Evolutionary conservation across 1,140 invertebrate genomes (phyloP).

Genomic region (Linepithema humile): DNA sequence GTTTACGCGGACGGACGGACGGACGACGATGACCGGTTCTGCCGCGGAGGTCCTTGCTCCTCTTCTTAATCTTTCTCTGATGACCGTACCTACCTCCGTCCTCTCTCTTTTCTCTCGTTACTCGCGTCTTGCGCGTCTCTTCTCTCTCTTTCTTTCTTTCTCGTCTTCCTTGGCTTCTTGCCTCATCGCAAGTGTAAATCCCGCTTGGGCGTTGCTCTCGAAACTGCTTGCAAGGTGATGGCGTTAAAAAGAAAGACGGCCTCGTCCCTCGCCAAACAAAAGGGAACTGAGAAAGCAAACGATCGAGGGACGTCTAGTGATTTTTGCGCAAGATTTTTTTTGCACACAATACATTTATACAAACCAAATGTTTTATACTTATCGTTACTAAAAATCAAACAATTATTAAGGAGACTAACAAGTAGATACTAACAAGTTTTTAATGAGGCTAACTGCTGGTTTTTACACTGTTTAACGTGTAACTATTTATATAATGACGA

Average conservation of each 20-base stretch:
- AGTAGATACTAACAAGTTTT: not conserved
- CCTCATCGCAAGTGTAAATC: constrained; percentile 40
- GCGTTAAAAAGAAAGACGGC: constrained; percentile 60
- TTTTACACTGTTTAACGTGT: constrained; percentile 1
- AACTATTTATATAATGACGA: constrained; percentile 29
- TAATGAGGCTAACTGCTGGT: not conserved
- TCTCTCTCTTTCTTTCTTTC: constrained; percentile 55
- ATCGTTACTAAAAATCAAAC: not conserved
- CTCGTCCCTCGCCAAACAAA: constrained; percentile 38
- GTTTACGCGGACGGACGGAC: constrained; percentile 66
- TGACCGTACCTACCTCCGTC: constrained; percentile 58
- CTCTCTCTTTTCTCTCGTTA: constrained; percentile 50
- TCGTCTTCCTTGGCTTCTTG: constrained; percentile 38
- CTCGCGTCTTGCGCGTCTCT: not conserved
- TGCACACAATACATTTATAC: not conserved
- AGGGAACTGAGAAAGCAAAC: constrained; percentile 31
- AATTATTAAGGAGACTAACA: not conserved
- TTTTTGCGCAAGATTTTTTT: not conserved
- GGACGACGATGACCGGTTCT: constrained; percentile 72
- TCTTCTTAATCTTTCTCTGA: constrained; percentile 71
- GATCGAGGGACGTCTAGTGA: not conserved
- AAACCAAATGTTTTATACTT: not conserved
- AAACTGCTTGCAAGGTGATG: constrained; percentile 55
- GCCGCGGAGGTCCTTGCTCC: constrained; percentile 72
- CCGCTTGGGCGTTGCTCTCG: constrained; percentile 62